Conservation (phyloP, 2,888 invertebrate genomes). For the Microdon myrmicae region DNA sequence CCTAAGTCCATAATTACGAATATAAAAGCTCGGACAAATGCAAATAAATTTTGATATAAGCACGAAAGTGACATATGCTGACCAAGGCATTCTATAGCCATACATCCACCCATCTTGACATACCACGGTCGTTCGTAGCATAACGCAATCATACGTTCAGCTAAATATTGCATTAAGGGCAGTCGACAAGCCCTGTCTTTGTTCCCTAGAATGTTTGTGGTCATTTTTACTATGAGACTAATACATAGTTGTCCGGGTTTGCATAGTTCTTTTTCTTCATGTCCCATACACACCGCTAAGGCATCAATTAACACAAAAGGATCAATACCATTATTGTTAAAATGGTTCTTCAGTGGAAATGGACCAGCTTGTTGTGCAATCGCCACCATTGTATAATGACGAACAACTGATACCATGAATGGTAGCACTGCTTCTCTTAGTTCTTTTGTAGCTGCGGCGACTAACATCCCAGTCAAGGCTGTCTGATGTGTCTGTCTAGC, state of each 20-base stretch:
- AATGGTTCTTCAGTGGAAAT: conserved; percentile 72
- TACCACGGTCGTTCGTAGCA: conserved; percentile 99
- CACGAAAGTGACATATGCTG: conserved; percentile 89
- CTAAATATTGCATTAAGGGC: conserved; percentile 93
- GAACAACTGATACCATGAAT: conserved; percentile 88
- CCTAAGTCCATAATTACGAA: conserved; percentile 96
- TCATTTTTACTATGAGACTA: conserved; percentile 88
- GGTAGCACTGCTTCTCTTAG: conserved; percentile 84
- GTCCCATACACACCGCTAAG: conserved; percentile 92
- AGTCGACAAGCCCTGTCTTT: conserved; percentile 90
- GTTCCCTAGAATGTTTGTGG: conserved; percentile 85
- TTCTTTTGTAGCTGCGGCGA: conserved; percentile 95
- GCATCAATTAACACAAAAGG: conserved; percentile 92
- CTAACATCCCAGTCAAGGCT: conserved; percentile 92
- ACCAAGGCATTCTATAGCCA: conserved; percentile 88
- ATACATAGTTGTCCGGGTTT: conserved; percentile 92
- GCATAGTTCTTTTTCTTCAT: conserved; percentile 95
- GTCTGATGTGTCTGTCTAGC: conserved; percentile 89
- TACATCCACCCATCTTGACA: conserved; percentile 95
- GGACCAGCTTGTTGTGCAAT: conserved; percentile 93
- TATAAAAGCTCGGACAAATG: conserved; percentile 86
- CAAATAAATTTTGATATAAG: conserved; percentile 87
- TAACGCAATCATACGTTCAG: conserved; percentile 91
- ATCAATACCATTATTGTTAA: conserved; percentile 81
- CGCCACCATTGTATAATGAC: conserved; percentile 95